Evolutionary conservation across 2,113 vertebrate species (phyloP).

Genomic region (Rhipidura dahli): DNA sequence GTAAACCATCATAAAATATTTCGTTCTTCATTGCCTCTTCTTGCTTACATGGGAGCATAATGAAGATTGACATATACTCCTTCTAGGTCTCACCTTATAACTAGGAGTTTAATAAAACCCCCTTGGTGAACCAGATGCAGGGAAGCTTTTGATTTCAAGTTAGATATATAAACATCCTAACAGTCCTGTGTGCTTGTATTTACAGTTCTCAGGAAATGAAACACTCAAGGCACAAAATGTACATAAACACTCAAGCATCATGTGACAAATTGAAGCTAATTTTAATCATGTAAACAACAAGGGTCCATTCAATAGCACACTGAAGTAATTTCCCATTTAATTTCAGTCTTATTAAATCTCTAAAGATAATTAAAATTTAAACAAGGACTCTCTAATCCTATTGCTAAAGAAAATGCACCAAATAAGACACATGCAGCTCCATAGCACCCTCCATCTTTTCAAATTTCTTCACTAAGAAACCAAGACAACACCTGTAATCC

Average conservation of each 20-base stretch:
- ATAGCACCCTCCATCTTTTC: background rate
- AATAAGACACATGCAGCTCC: background rate
- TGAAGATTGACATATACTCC: background rate
- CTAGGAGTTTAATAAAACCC: background rate
- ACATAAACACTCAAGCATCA: conserved; percentile 25
- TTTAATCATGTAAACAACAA: conserved; percentile 53
- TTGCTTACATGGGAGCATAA: background rate
- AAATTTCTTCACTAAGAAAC: background rate
- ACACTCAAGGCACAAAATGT: conserved; percentile 40
- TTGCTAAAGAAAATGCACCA: background rate
- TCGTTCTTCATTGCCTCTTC: background rate
- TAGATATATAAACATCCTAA: background rate
- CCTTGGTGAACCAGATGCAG: background rate
- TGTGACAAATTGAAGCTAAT: conserved; percentile 12
- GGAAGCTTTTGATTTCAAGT: background rate
- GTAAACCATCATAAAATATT: background rate
- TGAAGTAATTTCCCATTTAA: conserved; percentile 26
- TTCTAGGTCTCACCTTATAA: background rate
- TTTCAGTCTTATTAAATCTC: conserved; percentile 4
- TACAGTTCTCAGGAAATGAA: conserved; percentile 26
- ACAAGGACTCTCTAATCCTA: background rate
- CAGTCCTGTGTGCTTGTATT: background rate
- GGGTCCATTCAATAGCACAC: background rate
- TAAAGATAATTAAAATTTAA: conserved; percentile 1
- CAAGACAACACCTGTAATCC: background rate